Evolutionary conservation across 2,113 vertebrate genomes (phyloP).

Genomic region (Condylura cristata): DNA sequence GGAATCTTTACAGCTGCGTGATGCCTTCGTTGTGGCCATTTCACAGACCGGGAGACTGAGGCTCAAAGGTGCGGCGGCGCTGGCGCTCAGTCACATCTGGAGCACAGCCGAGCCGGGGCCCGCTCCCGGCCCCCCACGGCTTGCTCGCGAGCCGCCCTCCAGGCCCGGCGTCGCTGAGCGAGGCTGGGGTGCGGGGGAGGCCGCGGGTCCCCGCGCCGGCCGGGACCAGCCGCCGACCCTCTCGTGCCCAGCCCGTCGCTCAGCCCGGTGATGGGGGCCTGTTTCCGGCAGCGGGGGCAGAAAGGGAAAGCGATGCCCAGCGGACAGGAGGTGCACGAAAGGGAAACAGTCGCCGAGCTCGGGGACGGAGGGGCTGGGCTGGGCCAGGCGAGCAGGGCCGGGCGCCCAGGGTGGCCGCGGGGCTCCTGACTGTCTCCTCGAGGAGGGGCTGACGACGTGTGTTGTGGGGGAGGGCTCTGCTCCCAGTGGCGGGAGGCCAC

Average conservation of each 20-base stretch:
- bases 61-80: neutral
- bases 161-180: too few relatives aligned
- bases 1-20: neutral
- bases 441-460: neutral
- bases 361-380: neutral
- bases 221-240: too few relatives aligned
- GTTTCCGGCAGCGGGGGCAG: neutral
- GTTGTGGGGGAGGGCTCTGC: neutral
- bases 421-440: neutral
- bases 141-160: too few relatives aligned
- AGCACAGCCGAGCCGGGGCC: neutral
- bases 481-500: neutral
- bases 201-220: too few relatives aligned
- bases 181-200: too few relatives aligned
- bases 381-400: neutral
- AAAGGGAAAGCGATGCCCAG: neutral
- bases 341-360: too few relatives aligned
- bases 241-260: neutral
- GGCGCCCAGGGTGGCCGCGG: neutral
- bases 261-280: neutral
- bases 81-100: neutral
- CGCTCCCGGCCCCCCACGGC: neutral
- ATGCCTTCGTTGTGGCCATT: neutral
- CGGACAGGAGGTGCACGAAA: neutral
- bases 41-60: neutral